Base-by-base conservation (phyloP, 2,797 vertebrate genomes). In the Tamandua tetradactyla region DNA sequence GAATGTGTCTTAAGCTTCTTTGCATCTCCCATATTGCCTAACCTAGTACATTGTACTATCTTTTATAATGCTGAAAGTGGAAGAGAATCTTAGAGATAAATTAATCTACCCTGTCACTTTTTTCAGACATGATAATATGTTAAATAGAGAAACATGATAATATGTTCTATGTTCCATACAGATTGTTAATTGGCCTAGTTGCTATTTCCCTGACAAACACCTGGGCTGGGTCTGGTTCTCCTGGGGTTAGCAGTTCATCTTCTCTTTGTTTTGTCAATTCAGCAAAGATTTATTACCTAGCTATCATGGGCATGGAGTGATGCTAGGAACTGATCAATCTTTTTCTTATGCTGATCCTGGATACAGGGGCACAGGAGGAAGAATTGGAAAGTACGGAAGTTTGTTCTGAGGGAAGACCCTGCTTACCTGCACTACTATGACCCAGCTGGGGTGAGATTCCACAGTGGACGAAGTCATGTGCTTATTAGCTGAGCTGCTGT, bases 331-430 rank as follows among this genome's bases (percentile, higher is more conserved):
- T 94, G 32, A 95, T 30, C 55, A 18, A 89, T 90, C 27, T 79
- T 94, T 94, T 96, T 96, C 59, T 94, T 96, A 2, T 94, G 44
- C 78, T 89, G 22, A 78, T 89, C 35, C 44, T 92, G 89, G 25
- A 68, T 76, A 62, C 25, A 99, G 99, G 99, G 99, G 20, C 99
- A 99, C 71, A 98, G 98, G 91, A 99, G 99, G 92, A 99, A 99
- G 98, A 99, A 99, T 98, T 99, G 99, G 99, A 99, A 99, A 98
- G 99, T 99, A 92, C 98, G 99, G 20, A 99, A 99, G 95, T 99
- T 99, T 91, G 97, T 99, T 74, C 98, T 99, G 68, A 98, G 99
- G 97, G 99, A 99, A 2, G 99, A 99, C 94, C 99, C 99, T 23
- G 99, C 99, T 0, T 99, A 98, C 74, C 97, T 99, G 91, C 99